Percentiles rank a stretch among this genome's conserved stretches.
phyloP scores from a whole-genome alignment of 2,888 invertebrate genomes.

The Poecilobothrus nobilitatus region DNA sequence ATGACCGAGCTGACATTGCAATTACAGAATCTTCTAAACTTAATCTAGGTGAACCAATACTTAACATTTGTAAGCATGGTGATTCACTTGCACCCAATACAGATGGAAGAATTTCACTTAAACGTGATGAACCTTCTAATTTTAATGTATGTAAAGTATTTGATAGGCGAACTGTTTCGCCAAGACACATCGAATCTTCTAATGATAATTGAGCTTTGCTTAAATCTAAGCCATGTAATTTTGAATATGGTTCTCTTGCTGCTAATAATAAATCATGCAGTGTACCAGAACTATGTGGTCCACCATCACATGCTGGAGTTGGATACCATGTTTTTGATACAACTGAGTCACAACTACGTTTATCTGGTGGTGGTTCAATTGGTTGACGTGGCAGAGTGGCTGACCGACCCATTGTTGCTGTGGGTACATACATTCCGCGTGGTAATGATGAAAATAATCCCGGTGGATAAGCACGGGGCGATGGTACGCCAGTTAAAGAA shows the following conservation, averaged over 20 bases:
- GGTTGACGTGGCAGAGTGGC: slow-evolving; percentile 47
- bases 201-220: slow-evolving; percentile 49
- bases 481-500: slow-evolving; percentile 33
- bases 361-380: slow-evolving; percentile 41
- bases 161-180: slow-evolving; percentile 48
- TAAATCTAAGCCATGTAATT: slow-evolving; percentile 48
- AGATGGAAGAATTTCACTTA: slow-evolving; percentile 49
- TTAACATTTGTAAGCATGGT: slow-evolving; percentile 47
- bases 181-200: slow-evolving; percentile 50
- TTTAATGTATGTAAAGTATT: slow-evolving; percentile 48
- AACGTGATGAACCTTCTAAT: slow-evolving; percentile 48
- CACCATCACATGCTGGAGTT: slow-evolving; percentile 47
- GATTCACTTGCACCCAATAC: slow-evolving; percentile 49
- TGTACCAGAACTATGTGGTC: slow-evolving; percentile 34
- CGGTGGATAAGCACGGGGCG: slow-evolving; percentile 35
- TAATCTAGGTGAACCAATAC: slow-evolving; percentile 48
- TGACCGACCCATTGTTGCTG: slow-evolving; percentile 44
- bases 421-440: slow-evolving; percentile 44
- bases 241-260: slow-evolving; percentile 46
- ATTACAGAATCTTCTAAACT: slow-evolving; percentile 46
- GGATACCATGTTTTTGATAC: slow-evolving; percentile 48
- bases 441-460: slow-evolving; percentile 46
- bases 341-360: slow-evolving; percentile 49
- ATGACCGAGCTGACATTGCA: slow-evolving; percentile 31
- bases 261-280: slow-evolving; percentile 36